These are phyloP conservation scores for Chloroceryle inda DNA, from an alignment of 2,797 vertebrate genomes.

Conservation along the genomic window DNA sequence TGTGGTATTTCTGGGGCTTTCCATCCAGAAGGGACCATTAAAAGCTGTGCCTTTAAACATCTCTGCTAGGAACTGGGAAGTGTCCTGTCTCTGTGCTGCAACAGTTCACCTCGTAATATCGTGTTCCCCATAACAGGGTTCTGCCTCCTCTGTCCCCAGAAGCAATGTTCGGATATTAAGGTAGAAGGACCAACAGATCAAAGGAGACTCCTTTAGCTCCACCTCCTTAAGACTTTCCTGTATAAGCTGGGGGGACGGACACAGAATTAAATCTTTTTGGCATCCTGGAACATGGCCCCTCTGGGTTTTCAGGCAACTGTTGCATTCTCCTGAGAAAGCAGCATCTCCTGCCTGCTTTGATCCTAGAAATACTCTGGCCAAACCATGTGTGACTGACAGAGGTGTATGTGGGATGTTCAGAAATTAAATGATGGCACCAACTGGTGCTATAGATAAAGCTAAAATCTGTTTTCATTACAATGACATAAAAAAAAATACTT, in stretches of 20 bases:
- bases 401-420: background rate
- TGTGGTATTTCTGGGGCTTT: conserved; percentile 14
- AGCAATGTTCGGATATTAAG: background rate
- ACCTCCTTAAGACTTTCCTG: background rate
- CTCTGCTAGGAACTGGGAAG: background rate
- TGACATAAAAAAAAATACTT: background rate
- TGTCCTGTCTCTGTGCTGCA: background rate
- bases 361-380: background rate
- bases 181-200: background rate
- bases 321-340: background rate
- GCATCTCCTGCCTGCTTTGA: background rate
- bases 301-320: background rate
- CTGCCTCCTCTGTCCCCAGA: background rate
- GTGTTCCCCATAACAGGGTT: background rate
- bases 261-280: background rate
- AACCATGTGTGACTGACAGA: background rate
- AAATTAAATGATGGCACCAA: background rate
- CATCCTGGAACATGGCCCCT: background rate
- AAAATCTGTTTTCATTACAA: background rate
- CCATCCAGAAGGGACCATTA: background rate
- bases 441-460: background rate
- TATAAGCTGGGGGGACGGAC: background rate
- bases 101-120: background rate
- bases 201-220: background rate
- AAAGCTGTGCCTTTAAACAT: background rate